These are phyloP conservation scores for Lagopus muta DNA, from an alignment of 2,113 vertebrate species.

Conservation along the genomic window DNA sequence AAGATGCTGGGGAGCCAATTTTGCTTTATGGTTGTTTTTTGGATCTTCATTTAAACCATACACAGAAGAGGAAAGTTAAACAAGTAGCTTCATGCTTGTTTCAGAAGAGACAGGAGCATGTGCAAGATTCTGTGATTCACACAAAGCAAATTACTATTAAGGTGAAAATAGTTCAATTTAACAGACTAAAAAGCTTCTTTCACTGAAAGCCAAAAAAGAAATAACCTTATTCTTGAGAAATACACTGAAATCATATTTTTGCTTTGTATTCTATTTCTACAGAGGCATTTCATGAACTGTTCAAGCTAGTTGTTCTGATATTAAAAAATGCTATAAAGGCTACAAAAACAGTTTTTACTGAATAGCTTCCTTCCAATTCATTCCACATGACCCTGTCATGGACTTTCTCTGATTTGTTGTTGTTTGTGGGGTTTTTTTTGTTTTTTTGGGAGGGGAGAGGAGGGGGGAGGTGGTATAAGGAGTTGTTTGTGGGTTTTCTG, in stretches of 20 bases:
- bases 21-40: constrained; percentile 1
- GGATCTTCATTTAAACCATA: background rate
- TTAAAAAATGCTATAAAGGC: background rate
- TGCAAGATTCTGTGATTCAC: background rate
- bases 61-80: background rate
- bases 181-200: background rate
- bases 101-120: background rate
- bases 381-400: background rate
- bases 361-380: background rate
- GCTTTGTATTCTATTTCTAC: background rate
- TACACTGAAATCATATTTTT: background rate
- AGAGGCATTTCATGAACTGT: background rate
- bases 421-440: background rate
- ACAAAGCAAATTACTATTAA: background rate
- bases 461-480: background rate
- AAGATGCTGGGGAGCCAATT: background rate
- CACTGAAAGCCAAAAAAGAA: background rate
- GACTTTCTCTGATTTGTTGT: background rate
- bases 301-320: background rate
- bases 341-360: background rate
- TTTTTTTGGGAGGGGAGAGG: background rate
- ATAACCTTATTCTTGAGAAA: background rate
- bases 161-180: background rate
- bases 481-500: background rate
- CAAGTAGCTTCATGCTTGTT: background rate